A percentile compares a stretch with the other conserved stretches of the same genome.
Evolutionary conservation across 1,140 invertebrate species (phyloP).

Genomic region (Neuroterus valhalla): DNA sequence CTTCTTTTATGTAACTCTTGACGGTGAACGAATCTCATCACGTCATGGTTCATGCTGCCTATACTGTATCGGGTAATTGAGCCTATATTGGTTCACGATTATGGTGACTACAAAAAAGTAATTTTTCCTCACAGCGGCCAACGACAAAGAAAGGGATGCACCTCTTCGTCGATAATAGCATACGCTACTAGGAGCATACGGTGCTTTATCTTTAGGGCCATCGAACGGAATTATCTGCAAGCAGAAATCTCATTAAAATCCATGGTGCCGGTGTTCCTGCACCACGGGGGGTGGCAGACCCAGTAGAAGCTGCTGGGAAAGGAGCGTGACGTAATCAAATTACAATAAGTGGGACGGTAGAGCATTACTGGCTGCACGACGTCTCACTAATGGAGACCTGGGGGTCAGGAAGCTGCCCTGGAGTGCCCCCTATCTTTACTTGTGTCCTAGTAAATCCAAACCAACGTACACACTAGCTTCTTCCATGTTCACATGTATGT

Average conservation of each 20-base stretch:
- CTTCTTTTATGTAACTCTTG: background rate
- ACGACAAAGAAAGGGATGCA: background rate
- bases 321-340: slow-evolving; percentile 55
- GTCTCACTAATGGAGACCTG: slow-evolving; percentile 55
- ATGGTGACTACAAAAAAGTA: slow-evolving; percentile 28
- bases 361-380: slow-evolving; percentile 39
- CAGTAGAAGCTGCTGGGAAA: slow-evolving; percentile 27
- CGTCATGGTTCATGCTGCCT: slow-evolving; percentile 9
- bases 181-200: slow-evolving; percentile 21
- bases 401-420: slow-evolving; percentile 47
- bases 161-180: slow-evolving; percentile 23
- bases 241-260: slow-evolving; percentile 63
- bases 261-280: slow-evolving; percentile 32
- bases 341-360: slow-evolving; percentile 55
- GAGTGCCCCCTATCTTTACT: slow-evolving; percentile 34
- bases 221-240: slow-evolving; percentile 52
- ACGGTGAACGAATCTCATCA: background rate
- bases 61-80: slow-evolving; percentile 12
- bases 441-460: slow-evolving; percentile 28
- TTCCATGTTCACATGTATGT: slow-evolving; percentile 26
- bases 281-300: slow-evolving; percentile 27
- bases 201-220: slow-evolving; percentile 31
- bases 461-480: slow-evolving; percentile 31
- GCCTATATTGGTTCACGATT: slow-evolving; percentile 28
- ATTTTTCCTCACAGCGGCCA: background rate